phyloP scores from a whole-genome alignment of 2,888 invertebrate species.

The Halictus quadricinctus region DNA sequence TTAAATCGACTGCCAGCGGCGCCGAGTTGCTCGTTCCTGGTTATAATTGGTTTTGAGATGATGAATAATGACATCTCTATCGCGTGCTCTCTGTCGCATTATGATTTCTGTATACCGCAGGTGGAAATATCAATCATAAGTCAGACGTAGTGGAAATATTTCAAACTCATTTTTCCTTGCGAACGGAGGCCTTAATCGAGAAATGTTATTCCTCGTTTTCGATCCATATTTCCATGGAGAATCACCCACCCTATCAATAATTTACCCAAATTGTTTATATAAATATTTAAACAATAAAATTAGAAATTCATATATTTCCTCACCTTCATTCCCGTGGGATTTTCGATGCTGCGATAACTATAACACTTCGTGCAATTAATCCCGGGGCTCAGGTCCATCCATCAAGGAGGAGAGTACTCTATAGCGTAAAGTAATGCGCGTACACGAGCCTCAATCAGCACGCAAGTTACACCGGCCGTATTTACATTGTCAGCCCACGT shows the following conservation, averaged over 20 bases:
- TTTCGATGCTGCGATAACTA: slow-evolving; percentile 3
- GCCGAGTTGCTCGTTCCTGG: background rate
- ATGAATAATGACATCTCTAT: background rate
- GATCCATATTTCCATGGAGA: background rate
- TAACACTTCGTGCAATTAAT: background rate
- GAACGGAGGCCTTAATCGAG: background rate
- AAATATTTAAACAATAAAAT: background rate
- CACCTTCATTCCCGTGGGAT: background rate
- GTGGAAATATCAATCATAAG: background rate
- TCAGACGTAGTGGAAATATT: background rate
- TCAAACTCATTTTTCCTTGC: background rate
- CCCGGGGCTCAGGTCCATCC: slow-evolving; percentile 11
- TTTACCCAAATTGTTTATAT: no score
- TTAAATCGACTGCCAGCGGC: background rate
- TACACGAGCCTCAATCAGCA: slow-evolving; percentile 48
- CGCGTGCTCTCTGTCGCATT: background rate
- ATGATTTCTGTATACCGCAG: background rate
- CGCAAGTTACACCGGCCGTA: slow-evolving; percentile 51
- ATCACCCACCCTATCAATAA: no score
- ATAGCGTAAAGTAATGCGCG: slow-evolving; percentile 41
- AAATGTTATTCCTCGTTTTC: background rate
- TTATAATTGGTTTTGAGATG: background rate
- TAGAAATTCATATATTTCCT: background rate
- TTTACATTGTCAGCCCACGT: slow-evolving; percentile 48
- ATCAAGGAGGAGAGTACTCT: slow-evolving; percentile 17